Evolutionary conservation across 2,797 vertebrate genomes (phyloP).

Genomic region (Australoheros facetus): DNA sequence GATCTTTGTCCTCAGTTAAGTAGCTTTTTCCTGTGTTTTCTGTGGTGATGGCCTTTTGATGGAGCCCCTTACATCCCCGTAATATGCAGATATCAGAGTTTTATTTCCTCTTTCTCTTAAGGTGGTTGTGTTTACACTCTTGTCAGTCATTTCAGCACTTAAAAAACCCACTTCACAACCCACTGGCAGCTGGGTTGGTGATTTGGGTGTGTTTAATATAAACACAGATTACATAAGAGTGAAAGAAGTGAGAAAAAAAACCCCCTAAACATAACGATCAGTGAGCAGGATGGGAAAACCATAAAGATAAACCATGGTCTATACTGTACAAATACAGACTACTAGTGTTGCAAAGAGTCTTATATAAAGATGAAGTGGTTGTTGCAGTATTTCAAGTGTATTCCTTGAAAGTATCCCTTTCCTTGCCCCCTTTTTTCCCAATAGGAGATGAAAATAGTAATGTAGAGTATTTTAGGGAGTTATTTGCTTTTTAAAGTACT

Average conservation of each 20-base stretch:
- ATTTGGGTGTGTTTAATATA: background rate
- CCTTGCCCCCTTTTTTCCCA: rapidly evolving
- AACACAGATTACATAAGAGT: background rate
- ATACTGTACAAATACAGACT: too few species aligned
- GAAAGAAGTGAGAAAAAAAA: background rate
- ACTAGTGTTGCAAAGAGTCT: too few species aligned
- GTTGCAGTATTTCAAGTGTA: background rate
- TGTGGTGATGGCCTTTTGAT: background rate
- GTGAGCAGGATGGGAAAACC: background rate
- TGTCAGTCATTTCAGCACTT: too few species aligned
- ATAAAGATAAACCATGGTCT: background rate
- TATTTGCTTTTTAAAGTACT: background rate
- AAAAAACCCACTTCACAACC: background rate
- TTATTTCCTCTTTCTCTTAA: too few species aligned
- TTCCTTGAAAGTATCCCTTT: background rate
- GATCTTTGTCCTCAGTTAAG: background rate
- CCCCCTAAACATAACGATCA: background rate
- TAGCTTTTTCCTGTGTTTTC: background rate
- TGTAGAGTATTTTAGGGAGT: rapidly evolving
- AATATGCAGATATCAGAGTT: background rate
- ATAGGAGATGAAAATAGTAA: background rate
- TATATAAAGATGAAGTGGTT: background rate
- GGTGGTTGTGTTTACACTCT: too few species aligned
- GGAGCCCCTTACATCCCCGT: background rate
- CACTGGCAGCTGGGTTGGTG: background rate